These are phyloP conservation scores for Trichomycterus rosablanca DNA, from an alignment of 2,113 vertebrate species.

Conservation along the genomic window DNA sequence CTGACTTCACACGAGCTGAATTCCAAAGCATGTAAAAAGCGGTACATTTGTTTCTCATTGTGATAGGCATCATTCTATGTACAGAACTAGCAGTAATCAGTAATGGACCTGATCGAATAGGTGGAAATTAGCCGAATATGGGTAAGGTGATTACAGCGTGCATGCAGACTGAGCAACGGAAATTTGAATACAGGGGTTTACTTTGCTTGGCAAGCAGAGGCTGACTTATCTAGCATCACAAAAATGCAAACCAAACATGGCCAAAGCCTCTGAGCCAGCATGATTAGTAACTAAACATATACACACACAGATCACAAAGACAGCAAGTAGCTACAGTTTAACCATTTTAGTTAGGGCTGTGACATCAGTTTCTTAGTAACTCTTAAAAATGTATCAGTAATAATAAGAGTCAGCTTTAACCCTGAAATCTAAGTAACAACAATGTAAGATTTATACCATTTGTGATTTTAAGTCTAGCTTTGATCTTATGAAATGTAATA, in stretches of 20 bases:
- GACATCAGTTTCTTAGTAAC: background rate
- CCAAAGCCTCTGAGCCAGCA: constrained; percentile 12
- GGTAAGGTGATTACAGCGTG: too few relatives aligned
- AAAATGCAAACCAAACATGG: constrained; percentile 32
- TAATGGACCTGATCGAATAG: too few relatives aligned
- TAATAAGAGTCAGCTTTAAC: too few relatives aligned
- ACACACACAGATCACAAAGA: background rate
- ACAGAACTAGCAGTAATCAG: too few relatives aligned
- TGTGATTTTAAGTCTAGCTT: too few relatives aligned
- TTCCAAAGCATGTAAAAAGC: background rate
- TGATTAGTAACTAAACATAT: constrained; percentile 4
- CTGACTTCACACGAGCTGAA: too few relatives aligned
- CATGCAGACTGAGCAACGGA: constrained; percentile 27
- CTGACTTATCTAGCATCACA: constrained; percentile 33
- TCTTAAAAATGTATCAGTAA: constrained; percentile 2
- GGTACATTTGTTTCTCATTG: constrained; percentile 8
- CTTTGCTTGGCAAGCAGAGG: constrained; percentile 33
- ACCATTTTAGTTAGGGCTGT: background rate
- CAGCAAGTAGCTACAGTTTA: constrained; percentile 18
- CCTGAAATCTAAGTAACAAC: too few relatives aligned
- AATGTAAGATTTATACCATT: too few relatives aligned
- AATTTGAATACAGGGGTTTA: constrained; percentile 34
- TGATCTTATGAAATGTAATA: too few relatives aligned
- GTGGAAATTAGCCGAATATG: too few relatives aligned
- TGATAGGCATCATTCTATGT: background rate